These are phyloP conservation scores for Chironomus tepperi DNA, from an alignment of 1,140 invertebrate species.

Conservation along the genomic window DNA sequence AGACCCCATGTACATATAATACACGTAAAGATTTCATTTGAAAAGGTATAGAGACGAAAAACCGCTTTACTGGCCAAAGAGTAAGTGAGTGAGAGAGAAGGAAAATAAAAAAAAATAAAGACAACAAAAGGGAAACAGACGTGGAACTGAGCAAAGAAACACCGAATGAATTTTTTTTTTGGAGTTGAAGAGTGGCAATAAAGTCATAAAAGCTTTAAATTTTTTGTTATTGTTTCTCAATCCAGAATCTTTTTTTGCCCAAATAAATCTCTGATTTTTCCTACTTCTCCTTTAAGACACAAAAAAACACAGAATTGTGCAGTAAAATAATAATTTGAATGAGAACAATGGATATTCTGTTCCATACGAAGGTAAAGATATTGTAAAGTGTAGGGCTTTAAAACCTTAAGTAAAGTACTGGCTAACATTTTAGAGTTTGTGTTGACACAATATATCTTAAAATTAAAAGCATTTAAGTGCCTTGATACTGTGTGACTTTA, in stretches of 20 bases:
- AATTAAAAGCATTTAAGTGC: too few species aligned
- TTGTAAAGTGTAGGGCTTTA: too few species aligned
- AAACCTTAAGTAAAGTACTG: too few species aligned
- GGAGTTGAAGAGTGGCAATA: conserved; percentile 5
- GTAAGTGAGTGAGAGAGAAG: not conserved
- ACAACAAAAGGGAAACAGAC: conserved; percentile 12
- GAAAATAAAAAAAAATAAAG: not conserved
- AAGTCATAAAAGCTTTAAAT: conserved; percentile 14
- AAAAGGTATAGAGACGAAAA: not conserved
- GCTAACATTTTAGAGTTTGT: too few species aligned
- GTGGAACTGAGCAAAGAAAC: not conserved
- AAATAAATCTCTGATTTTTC: conserved; percentile 3
- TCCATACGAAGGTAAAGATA: too few species aligned
- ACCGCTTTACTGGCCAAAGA: not conserved
- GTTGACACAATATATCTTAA: too few species aligned
- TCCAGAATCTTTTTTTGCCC: not conserved
- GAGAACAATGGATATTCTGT: not conserved
- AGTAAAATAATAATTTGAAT: conserved; percentile 15
- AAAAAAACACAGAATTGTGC: not conserved
- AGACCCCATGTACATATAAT: not conserved
- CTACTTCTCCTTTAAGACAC: not conserved
- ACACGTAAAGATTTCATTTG: not conserved
- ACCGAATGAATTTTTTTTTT: conserved; percentile 4
- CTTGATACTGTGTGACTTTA: too few species aligned
- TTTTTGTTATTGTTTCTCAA: conserved; percentile 7